A percentile compares a stretch with the other conserved stretches of the same genome.
Conservation (phyloP, 1,140 invertebrate genomes). For the Xylocopa sonorina region DNA sequence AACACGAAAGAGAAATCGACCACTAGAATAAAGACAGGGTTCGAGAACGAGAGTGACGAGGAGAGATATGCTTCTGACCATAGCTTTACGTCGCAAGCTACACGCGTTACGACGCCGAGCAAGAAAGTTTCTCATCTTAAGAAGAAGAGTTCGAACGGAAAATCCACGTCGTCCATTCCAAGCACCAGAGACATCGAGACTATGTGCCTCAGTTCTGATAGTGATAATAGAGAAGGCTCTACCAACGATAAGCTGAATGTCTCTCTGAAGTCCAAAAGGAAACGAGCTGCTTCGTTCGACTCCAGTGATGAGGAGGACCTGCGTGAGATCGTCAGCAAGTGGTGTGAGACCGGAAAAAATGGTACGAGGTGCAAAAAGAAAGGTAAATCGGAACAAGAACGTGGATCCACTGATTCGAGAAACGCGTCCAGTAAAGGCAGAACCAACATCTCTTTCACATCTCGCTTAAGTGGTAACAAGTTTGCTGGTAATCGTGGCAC, state of each 20-base stretch:
- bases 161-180: neutral
- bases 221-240: no score
- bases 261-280: neutral
- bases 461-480: no score
- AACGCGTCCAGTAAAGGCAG: neutral
- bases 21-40: no score
- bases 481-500: no score
- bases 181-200: neutral
- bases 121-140: no score
- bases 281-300: neutral
- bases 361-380: neutral
- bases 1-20: no score
- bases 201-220: no score
- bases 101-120: neutral
- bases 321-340: neutral
- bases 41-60: neutral
- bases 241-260: accelerated
- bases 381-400: neutral
- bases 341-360: no score
- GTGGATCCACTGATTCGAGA: neutral
- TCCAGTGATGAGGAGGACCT: neutral
- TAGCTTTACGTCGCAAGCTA: neutral
- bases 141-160: no score
- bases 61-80: neutral
- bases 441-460: no score